These are phyloP conservation scores for Chromis chromis DNA, from an alignment of 2,797 vertebrate species.

Conservation along the genomic window DNA sequence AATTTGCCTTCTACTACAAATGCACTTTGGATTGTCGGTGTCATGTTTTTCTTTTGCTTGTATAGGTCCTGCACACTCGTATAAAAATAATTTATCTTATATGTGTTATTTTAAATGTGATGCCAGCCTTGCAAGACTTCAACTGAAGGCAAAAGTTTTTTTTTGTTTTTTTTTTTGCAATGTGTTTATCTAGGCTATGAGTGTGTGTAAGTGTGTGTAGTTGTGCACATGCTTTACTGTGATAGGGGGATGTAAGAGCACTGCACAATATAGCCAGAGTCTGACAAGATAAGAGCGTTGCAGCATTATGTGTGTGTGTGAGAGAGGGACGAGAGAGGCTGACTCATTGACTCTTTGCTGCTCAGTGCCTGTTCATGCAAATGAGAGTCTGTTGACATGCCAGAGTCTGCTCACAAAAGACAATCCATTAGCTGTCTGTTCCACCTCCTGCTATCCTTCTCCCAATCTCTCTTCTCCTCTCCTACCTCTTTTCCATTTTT, in stretches of 20 bases:
- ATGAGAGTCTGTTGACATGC: slow-evolving; percentile 77
- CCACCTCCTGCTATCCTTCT: slow-evolving; percentile 46
- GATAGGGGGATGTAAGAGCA: slow-evolving; percentile 37
- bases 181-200: slow-evolving; percentile 1
- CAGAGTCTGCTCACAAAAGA: slow-evolving; percentile 66
- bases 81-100: not conserved
- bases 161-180: slow-evolving; percentile 14
- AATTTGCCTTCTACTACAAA: too few species aligned
- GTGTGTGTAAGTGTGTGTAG: not conserved
- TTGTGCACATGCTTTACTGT: slow-evolving; percentile 10
- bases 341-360: slow-evolving; percentile 75
- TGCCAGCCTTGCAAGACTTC: not conserved
- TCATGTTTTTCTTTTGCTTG: not conserved
- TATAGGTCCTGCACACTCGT: not conserved
- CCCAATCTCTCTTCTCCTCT: slow-evolving; percentile 13
- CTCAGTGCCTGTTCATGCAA: slow-evolving; percentile 73
- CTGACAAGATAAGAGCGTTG: slow-evolving; percentile 47
- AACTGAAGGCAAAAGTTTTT: not conserved
- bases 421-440: slow-evolving; percentile 64
- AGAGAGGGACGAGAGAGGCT: slow-evolving; percentile 47
- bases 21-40: not conserved
- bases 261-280: slow-evolving; percentile 35
- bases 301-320: slow-evolving; percentile 15
- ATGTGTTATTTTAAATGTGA: not conserved
- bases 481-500: slow-evolving; percentile 40